Conservation (phyloP, 2,113 vertebrate genomes). For the western clawed frog (Xenopus tropicalis) region UCB_Xtro_10.0 CM004451.2:17210501-17211000, state of each 20-base stretch:
- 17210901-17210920: too few relatives aligned
- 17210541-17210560: constrained; percentile 44
- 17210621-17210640: constrained; percentile 57
- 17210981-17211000: too few relatives aligned
- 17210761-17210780: not conserved
- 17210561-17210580: not conserved
- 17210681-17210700: constrained; percentile 56
- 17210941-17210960: not conserved
- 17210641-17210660: constrained; percentile 61
- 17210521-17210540: constrained; percentile 56
- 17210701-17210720: not conserved
- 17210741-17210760: not conserved
- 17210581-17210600: constrained; percentile 54
- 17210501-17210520: constrained; percentile 55
- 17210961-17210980: too few relatives aligned
- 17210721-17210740: not conserved
- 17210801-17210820: not conserved
- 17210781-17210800: not conserved
- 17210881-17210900: not conserved
- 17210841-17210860: not conserved
- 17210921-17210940: too few relatives aligned
- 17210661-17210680: constrained; percentile 55
- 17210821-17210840: not conserved
- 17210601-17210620: constrained; percentile 59
- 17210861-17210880: not conserved